These are phyloP conservation scores for Aphelocoma californica DNA, from an alignment of 2,797 vertebrate species.

Conservation along the genomic window DNA sequence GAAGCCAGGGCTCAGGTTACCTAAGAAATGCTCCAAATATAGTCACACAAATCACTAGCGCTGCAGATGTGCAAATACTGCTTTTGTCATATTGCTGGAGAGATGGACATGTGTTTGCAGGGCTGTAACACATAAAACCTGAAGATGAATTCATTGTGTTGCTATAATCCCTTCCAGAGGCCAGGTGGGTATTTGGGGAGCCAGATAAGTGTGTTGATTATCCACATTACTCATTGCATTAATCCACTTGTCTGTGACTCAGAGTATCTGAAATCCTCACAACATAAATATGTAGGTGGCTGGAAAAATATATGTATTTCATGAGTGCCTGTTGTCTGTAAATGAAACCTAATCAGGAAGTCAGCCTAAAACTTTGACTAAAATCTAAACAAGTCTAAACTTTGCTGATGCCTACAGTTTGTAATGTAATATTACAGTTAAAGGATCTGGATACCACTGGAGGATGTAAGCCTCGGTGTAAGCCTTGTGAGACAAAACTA, in stretches of 20 bases:
- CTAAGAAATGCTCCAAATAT: constrained; percentile 35
- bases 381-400: background rate
- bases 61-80: constrained; percentile 61
- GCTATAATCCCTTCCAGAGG: constrained; percentile 46
- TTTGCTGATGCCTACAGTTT: background rate
- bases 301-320: background rate
- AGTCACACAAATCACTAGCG: constrained; percentile 45
- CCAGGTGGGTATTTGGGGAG: constrained; percentile 46
- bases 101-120: constrained; percentile 42
- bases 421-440: background rate
- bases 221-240: constrained; percentile 5
- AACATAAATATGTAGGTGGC: background rate
- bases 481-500: background rate
- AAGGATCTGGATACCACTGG: background rate
- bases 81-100: constrained; percentile 41
- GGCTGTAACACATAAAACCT: constrained; percentile 44
- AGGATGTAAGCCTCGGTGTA: background rate
- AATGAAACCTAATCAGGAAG: constrained; percentile 4
- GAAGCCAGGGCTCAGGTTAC: constrained; percentile 44
- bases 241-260: constrained; percentile 19
- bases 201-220: constrained; percentile 35
- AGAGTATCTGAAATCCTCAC: background rate
- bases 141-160: constrained; percentile 47
- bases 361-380: background rate
- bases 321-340: background rate